phyloP scores from a whole-genome alignment of 2,113 vertebrate species.

The Malurus cyaneus region DNA sequence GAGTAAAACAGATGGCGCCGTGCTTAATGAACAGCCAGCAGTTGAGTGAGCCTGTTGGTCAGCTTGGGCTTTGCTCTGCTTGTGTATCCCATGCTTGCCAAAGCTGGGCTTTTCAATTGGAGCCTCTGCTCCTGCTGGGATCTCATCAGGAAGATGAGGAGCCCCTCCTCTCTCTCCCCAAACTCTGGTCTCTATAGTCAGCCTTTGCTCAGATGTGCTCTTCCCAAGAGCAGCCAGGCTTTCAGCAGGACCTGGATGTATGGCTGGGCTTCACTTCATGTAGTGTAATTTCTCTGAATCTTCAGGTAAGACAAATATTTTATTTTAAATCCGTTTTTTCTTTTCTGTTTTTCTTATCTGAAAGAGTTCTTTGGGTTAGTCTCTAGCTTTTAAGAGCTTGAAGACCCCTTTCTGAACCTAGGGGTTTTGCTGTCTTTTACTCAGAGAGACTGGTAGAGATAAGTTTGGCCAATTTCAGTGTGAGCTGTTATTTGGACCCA shows the following conservation, averaged over 20 bases:
- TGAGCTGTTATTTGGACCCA: not conserved
- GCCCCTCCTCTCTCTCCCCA: not conserved
- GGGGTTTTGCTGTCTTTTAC: not conserved
- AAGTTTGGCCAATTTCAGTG: not conserved
- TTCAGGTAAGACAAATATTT: not conserved
- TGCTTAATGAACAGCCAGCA: not conserved
- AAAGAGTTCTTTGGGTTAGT: not conserved
- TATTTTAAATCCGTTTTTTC: not conserved
- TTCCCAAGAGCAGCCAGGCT: not conserved
- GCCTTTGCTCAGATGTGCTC: not conserved
- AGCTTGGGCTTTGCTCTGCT: not conserved
- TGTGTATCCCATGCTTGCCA: not conserved
- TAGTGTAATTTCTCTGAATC: not conserved
- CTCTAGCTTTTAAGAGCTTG: not conserved
- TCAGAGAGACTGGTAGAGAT: not conserved
- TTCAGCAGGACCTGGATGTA: not conserved
- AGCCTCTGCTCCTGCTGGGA: not conserved
- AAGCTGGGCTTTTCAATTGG: not conserved
- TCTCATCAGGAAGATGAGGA: rapidly evolving
- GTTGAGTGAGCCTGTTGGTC: not conserved
- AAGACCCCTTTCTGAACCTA: not conserved
- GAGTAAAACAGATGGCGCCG: not conserved
- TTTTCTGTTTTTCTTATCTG: not conserved
- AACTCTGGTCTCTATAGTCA: not conserved
- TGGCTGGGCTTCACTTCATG: not conserved